phyloP scores from a whole-genome alignment of 2,113 vertebrate genomes.

The Clarias magur region DNA sequence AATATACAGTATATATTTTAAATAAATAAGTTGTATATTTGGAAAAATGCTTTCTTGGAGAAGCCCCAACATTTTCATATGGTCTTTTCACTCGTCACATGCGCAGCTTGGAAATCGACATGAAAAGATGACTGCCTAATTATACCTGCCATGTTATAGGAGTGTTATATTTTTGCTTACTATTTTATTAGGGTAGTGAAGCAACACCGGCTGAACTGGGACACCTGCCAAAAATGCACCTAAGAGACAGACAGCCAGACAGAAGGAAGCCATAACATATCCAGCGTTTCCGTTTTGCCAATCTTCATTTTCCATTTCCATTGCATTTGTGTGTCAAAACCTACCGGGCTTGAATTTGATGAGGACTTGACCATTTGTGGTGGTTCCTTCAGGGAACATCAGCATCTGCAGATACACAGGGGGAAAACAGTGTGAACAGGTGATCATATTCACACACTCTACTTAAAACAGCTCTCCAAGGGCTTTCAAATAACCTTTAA shows the following conservation, averaged over 20 bases:
- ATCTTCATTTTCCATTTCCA: neutral
- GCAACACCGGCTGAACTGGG: conserved; percentile 85
- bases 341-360: conserved; percentile 89
- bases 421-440: neutral
- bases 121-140: neutral
- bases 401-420: conserved; percentile 73
- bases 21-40: no score
- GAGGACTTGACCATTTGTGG: conserved; percentile 81
- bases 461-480: neutral
- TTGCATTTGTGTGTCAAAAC: neutral
- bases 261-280: neutral
- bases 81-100: neutral
- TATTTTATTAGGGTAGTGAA: conserved; percentile 82
- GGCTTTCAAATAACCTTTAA: neutral
- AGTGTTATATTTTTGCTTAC: conserved; percentile 68
- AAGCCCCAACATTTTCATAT: neutral
- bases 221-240: conserved; percentile 87
- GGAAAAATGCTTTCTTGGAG: neutral
- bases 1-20: neutral
- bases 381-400: conserved; percentile 89
- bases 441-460: neutral
- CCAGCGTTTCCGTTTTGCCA: neutral
- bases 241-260: conserved; percentile 48
- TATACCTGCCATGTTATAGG: neutral
- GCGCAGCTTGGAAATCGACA: neutral